These are phyloP conservation scores for Felis chaus DNA, from an alignment of 2,113 vertebrate genomes.

Conservation along the genomic window DNA sequence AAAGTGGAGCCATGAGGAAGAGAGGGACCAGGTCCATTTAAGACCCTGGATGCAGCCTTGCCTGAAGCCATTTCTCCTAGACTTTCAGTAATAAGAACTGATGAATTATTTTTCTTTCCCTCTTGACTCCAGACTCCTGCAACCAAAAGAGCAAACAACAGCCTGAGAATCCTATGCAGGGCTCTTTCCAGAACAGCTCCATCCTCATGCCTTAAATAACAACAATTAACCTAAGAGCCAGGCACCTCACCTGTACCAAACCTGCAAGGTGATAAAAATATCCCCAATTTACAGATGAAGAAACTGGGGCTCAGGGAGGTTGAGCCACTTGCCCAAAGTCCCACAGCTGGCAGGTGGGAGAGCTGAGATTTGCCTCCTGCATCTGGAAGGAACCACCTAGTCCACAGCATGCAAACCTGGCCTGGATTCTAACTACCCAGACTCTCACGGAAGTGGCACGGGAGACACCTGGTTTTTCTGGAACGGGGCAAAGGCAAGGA, in stretches of 20 bases:
- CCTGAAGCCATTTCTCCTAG: not conserved
- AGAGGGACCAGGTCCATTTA: not conserved
- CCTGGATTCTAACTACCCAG: not conserved
- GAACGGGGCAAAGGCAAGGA: conserved; percentile 40
- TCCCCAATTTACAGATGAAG: not conserved
- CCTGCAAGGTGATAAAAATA: not conserved
- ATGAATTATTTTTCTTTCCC: too few relatives aligned
- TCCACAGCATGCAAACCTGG: not conserved
- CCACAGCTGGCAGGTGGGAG: not conserved
- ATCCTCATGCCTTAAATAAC: not conserved
- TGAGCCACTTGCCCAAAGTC: not conserved
- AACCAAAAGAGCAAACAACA: not conserved
- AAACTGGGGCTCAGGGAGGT: not conserved
- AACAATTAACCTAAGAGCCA: not conserved
- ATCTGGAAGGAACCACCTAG: not conserved
- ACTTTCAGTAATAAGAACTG: not conserved
- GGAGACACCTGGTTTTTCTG: conserved; percentile 15
- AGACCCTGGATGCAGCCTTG: not conserved
- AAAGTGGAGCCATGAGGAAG: not conserved
- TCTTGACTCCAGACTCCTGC: not conserved
- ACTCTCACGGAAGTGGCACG: not conserved
- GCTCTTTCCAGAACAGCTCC: not conserved
- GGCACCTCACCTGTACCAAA: not conserved
- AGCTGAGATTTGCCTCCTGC: not conserved
- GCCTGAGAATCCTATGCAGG: not conserved